Base-by-base conservation (phyloP, 2,888 invertebrate genomes). In the Mesorhabditis spiculigera region DNA sequence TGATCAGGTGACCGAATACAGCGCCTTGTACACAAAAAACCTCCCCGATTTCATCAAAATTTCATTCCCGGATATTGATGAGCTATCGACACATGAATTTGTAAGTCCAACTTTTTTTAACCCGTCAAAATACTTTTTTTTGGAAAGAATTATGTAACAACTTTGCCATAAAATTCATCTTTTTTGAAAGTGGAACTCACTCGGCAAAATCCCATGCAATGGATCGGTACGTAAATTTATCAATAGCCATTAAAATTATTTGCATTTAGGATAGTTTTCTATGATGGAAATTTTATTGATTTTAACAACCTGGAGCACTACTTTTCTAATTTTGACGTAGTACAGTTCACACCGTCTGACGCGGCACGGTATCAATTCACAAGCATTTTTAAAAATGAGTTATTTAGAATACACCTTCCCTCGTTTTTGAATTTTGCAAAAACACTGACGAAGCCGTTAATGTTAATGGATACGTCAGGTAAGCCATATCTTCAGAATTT, bases 271-370 rank as follows among this genome's bases (percentile, higher is more conserved):
- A 50, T 50, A 10, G 58, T 50, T 50, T 50, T 50, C 58, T n/a
- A 50, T 50, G 58, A 50, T n/a, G 58, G 58, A 50, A 50, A 50
- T 50, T 50, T 13, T n/a, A 50, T 50, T 50, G 58, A 50, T n/a
- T 13, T 50, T 13, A 50, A 50, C 58, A n/a, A 50, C n/a, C n/a
- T 50, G 58, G 58, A 50, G 58, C 58, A 50, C 58, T 50, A 50
- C n/a, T 50, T 50, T n/a, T 50, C 58, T 10, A 50, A 10, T 10
- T 50, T 50, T 50, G n/a, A 50, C 8, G 58, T 50, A 10, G 58
- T n/a, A 13, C 58, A 50, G n/a, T 50, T 50, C 58, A 50, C 58
- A 50, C 58, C 58, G 0, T 13, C 8, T 13, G 58, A 50, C 58
- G 58, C 58, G 58, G 58, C 58, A 50, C 8, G 58, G 58, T 50